These are phyloP conservation scores for Jordanella pulchra DNA, from an alignment of 2,797 vertebrate genomes.

Conservation along the genomic window DNA sequence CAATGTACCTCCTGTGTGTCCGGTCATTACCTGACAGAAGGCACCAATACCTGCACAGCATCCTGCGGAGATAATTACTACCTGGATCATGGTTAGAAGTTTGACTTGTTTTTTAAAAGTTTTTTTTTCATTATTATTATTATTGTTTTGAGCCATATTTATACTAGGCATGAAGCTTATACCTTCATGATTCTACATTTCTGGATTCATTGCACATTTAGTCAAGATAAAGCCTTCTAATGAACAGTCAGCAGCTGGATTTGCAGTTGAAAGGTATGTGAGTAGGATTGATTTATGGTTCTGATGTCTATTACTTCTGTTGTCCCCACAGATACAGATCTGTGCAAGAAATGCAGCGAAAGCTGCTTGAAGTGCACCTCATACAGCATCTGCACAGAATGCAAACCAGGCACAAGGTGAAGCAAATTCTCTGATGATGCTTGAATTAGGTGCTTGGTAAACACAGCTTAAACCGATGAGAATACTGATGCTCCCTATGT, in stretches of 20 bases:
- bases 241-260: slow-evolving; percentile 51
- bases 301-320: slow-evolving; percentile 47
- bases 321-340: slow-evolving; percentile 83
- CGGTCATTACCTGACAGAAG: slow-evolving; percentile 89
- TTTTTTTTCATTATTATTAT: neutral
- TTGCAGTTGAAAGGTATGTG: slow-evolving; percentile 41
- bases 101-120: neutral
- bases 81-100: slow-evolving; percentile 77
- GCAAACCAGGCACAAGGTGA: slow-evolving; percentile 92
- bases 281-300: slow-evolving; percentile 54
- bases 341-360: slow-evolving; percentile 91
- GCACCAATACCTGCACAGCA: slow-evolving; percentile 83
- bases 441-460: slow-evolving; percentile 59
- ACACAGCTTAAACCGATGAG: slow-evolving; percentile 38
- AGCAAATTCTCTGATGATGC: slow-evolving; percentile 51
- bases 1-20: slow-evolving; percentile 91
- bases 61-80: slow-evolving; percentile 87
- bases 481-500: slow-evolving; percentile 38
- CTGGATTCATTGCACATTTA: slow-evolving; percentile 5
- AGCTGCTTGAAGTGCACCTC: slow-evolving; percentile 91
- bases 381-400: slow-evolving; percentile 90
- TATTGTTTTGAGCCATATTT: neutral
- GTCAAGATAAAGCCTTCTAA: slow-evolving; percentile 34
- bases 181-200: slow-evolving; percentile 15
- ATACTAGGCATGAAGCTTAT: slow-evolving; percentile 1